Conservation (phyloP, 2,888 invertebrate species). For the Tinea pellionella region DNA sequence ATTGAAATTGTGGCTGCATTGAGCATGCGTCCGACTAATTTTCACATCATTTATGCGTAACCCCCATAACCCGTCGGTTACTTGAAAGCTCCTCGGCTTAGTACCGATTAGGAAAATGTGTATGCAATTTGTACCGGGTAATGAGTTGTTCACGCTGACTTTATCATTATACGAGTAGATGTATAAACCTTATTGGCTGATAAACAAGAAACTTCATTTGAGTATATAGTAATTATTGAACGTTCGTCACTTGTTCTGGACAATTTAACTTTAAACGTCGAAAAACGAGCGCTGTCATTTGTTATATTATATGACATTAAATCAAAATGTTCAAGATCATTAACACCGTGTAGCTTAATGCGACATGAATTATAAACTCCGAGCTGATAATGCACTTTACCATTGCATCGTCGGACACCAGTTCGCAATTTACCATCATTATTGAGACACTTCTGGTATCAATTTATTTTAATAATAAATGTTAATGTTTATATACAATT, state of each 20-base stretch:
- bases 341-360: background rate
- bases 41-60: conserved; percentile 55
- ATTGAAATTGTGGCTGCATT: conserved; percentile 12
- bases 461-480: background rate
- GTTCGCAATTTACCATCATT: conserved; percentile 7
- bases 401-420: background rate
- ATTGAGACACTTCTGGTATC: background rate
- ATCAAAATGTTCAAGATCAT: conserved; percentile 9
- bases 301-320: background rate
- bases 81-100: conserved; percentile 33
- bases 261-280: background rate
- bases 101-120: conserved; percentile 46
- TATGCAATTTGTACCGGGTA: conserved; percentile 32
- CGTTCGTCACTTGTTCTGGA: background rate
- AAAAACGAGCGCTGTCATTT: background rate
- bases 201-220: background rate
- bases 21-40: conserved; percentile 29
- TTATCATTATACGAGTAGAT: background rate
- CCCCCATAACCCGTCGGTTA: conserved; percentile 33
- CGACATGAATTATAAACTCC: conserved; percentile 2
- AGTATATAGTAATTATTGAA: background rate
- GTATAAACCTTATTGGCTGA: background rate
- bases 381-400: background rate
- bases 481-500: no score
- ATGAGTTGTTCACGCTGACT: conserved; percentile 12